Evolutionary conservation across 1,140 invertebrate species (phyloP).

Genomic region (Pachyrhynchus sulphureomaculatus): DNA sequence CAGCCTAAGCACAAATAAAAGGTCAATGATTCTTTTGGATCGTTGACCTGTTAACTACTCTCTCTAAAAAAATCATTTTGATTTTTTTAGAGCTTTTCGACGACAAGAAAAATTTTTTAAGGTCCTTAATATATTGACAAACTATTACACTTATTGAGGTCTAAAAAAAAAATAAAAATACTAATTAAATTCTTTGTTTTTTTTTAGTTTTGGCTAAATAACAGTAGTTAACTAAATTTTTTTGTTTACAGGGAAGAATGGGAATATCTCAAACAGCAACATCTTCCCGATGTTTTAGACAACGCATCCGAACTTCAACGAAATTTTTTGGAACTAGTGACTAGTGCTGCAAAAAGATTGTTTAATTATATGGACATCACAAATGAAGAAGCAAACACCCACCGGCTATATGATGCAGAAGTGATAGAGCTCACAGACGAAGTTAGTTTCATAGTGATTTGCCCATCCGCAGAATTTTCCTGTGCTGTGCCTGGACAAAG

Average conservation of each 20-base stretch:
- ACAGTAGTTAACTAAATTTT: too few relatives aligned
- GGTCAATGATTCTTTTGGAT: too few relatives aligned
- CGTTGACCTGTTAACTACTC: too few relatives aligned
- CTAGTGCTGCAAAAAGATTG: conserved; percentile 68
- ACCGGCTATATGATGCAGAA: conserved; percentile 87
- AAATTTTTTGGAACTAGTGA: conserved; percentile 74
- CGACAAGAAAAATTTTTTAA: too few relatives aligned
- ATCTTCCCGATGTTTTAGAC: conserved; percentile 51
- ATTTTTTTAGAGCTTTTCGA: too few relatives aligned
- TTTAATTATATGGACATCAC: conserved; percentile 80
- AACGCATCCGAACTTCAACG: conserved; percentile 71
- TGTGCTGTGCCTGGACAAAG: conserved; percentile 87
- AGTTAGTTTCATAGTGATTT: conserved; percentile 86
- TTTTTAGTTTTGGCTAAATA: too few relatives aligned
- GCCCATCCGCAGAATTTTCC: conserved; percentile 85
- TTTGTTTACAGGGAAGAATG: conserved; percentile 78
- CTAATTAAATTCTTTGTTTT: too few relatives aligned
- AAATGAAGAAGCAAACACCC: conserved; percentile 63
- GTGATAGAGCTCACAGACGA: conserved; percentile 86
- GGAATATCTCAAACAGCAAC: conserved; percentile 71
- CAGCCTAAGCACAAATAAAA: too few relatives aligned
- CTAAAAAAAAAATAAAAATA: too few relatives aligned
- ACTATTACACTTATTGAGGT: too few relatives aligned
- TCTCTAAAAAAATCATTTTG: too few relatives aligned
- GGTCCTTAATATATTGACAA: too few relatives aligned